Evolutionary conservation across 2,113 vertebrate genomes (phyloP).

Genomic region (Macrotis lagotis): DNA sequence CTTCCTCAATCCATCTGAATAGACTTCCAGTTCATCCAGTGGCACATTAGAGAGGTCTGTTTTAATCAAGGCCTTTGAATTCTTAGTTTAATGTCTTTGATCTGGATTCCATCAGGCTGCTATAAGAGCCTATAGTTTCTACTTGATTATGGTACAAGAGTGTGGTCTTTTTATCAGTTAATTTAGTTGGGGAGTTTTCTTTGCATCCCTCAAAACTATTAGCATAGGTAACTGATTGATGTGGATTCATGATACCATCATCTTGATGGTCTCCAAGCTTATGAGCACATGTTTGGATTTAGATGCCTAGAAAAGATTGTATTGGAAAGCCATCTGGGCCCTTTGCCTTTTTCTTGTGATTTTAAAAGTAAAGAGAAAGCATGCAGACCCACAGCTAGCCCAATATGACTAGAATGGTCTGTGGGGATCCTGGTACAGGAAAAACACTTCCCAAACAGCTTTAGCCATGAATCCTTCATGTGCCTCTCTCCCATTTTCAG

Average conservation of each 20-base stretch:
- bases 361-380: no score
- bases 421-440: neutral
- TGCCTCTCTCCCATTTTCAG: conserved; percentile 75
- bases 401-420: neutral
- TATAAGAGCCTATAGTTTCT: no score
- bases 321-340: no score
- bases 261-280: neutral
- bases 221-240: neutral
- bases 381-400: neutral
- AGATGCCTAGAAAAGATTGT: neutral
- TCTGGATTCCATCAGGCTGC: neutral
- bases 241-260: neutral
- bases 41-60: no score
- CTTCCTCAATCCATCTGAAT: no score
- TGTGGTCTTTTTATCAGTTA: neutral
- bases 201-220: neutral
- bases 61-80: no score
- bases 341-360: no score
- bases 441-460: neutral
- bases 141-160: neutral
- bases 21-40: neutral
- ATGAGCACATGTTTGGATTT: neutral
- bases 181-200: neutral
- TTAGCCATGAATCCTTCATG: neutral
- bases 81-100: no score